Evolutionary conservation across 2,797 vertebrate genomes (phyloP).

Genomic region (Percopsis omiscomaycus): DNA sequence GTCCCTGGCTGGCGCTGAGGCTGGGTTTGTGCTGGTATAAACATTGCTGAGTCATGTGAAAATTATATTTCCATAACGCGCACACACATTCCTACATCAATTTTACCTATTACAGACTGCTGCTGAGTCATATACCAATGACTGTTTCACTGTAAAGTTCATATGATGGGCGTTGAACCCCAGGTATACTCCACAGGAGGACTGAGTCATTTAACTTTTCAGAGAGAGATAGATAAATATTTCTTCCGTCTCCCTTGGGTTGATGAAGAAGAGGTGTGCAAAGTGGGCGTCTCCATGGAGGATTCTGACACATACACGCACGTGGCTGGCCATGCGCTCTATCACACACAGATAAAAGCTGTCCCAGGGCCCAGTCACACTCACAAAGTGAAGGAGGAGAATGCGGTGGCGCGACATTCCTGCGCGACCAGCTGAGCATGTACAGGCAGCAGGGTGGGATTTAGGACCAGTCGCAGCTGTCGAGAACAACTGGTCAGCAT

Average conservation of each 20-base stretch:
- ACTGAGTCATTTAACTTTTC: slow-evolving; percentile 8
- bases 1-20: slow-evolving; percentile 10
- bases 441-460: slow-evolving; percentile 41
- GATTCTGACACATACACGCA: slow-evolving; percentile 58
- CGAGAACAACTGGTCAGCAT: slow-evolving; percentile 56
- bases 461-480: slow-evolving; percentile 54
- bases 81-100: not conserved
- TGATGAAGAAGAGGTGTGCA: slow-evolving; percentile 64
- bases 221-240: slow-evolving; percentile 36
- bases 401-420: slow-evolving; percentile 30
- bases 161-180: slow-evolving; percentile 4
- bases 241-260: slow-evolving; percentile 56
- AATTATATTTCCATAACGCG: slow-evolving; percentile 30
- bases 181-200: slow-evolving; percentile 40
- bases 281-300: slow-evolving; percentile 62
- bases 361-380: not conserved
- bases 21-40: slow-evolving; percentile 33
- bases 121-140: slow-evolving; percentile 55
- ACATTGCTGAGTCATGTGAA: slow-evolving; percentile 59
- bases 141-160: slow-evolving; percentile 47
- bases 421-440: slow-evolving; percentile 35
- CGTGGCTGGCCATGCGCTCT: not conserved
- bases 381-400: not conserved
- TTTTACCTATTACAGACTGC: too few relatives aligned
- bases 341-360: slow-evolving; percentile 6